phyloP scores from a whole-genome alignment of 2,113 vertebrate species.

The Chionis minor region DNA sequence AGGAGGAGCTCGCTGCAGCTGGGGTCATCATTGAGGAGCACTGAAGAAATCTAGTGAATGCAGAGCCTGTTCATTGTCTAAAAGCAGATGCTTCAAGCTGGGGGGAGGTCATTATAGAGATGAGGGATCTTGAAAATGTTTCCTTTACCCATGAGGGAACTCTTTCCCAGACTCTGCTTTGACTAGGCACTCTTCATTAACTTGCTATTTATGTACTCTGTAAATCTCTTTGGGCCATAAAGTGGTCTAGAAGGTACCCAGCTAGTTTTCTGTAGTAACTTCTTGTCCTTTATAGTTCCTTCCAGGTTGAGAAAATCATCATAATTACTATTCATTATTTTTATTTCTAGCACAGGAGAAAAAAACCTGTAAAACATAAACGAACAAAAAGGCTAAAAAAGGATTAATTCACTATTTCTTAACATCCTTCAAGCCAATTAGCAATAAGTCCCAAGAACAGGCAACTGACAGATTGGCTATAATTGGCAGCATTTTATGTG shows the following conservation, averaged over 20 bases:
- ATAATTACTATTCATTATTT: neutral
- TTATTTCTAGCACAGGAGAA: neutral
- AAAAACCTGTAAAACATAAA: neutral
- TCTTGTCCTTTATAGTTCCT: neutral
- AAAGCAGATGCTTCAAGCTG: neutral
- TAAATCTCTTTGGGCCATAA: neutral
- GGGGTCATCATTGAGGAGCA: neutral
- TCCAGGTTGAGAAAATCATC: neutral
- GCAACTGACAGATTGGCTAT: neutral
- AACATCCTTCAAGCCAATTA: slow-evolving; percentile 7
- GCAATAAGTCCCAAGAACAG: neutral
- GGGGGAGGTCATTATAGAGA: neutral
- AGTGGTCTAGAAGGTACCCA: neutral
- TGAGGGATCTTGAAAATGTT: neutral
- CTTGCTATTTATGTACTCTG: neutral
- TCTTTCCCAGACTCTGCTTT: neutral
- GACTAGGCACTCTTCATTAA: neutral
- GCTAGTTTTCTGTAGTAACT: neutral
- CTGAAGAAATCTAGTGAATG: neutral
- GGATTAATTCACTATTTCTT: neutral
- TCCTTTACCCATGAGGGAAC: neutral
- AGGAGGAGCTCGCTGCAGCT: neutral
- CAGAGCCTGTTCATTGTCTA: neutral
- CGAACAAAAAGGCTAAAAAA: neutral
- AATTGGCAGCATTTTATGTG: neutral